Evolutionary conservation across 2,797 vertebrate genomes (phyloP).

Genomic region (Kryptopterus vitreolus): DNA sequence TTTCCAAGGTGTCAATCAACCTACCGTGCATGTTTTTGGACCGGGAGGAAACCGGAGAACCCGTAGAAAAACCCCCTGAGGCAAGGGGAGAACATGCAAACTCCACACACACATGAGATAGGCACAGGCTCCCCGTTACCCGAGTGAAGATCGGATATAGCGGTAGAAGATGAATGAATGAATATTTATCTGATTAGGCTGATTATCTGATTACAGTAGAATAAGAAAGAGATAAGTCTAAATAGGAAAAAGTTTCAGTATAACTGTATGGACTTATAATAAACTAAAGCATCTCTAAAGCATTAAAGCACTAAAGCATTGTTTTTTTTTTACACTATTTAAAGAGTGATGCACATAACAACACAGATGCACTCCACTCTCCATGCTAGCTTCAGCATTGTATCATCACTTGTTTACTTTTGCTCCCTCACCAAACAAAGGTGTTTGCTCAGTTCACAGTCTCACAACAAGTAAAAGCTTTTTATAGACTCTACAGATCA

Average conservation of each 20-base stretch:
- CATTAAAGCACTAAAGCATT: no score
- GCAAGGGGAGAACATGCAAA: no score
- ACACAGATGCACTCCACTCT: conserved; percentile 3
- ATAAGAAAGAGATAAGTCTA: background rate
- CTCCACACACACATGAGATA: no score
- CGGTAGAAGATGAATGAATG: no score
- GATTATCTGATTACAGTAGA: no score
- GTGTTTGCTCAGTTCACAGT: background rate
- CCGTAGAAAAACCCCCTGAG: no score
- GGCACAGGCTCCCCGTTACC: no score
- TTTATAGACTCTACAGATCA: conserved; percentile 29
- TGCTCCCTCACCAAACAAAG: background rate
- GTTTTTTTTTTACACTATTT: conserved; percentile 5
- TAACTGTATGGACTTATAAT: background rate
- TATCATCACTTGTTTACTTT: conserved; percentile 14
- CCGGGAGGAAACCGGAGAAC: no score
- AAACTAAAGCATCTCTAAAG: conserved; percentile 6
- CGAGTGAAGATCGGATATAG: no score
- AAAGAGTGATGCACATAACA: conserved; percentile 1
- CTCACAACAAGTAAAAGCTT: conserved; percentile 18
- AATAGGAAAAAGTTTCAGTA: background rate
- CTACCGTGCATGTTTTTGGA: no score
- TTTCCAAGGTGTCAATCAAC: no score
- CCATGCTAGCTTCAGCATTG: background rate
- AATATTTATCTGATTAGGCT: background rate